Conservation (phyloP, 2,113 vertebrate genomes). For the Trogon surrucura region DNA sequence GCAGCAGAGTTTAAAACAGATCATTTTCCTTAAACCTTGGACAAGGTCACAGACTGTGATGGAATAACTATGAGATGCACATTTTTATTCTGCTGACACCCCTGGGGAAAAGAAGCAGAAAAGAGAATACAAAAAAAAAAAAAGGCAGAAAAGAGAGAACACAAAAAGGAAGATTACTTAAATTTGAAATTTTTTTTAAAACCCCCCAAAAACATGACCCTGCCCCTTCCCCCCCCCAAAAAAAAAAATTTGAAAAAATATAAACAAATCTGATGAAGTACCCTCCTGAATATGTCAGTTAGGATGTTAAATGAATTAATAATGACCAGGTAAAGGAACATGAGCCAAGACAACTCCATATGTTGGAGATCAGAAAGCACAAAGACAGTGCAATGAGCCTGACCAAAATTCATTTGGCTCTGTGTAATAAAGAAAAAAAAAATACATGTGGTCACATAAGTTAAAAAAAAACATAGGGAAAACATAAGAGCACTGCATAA, state of each 20-base stretch:
- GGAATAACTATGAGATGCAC: neutral
- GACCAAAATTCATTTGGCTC: neutral
- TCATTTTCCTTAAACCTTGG: neutral
- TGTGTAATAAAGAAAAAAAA: neutral
- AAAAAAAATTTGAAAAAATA: too few relatives aligned
- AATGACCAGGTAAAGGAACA: neutral
- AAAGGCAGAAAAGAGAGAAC: neutral
- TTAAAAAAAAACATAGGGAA: neutral
- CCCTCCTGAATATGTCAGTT: neutral
- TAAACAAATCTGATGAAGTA: neutral
- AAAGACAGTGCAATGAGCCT: neutral
- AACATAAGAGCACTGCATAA: neutral
- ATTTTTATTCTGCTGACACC: neutral
- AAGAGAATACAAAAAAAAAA: neutral
- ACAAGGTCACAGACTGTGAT: neutral
- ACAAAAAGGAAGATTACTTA: neutral
- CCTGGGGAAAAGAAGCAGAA: neutral
- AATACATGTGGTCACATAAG: rapidly evolving
- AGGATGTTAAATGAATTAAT: neutral
- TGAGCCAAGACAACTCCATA: neutral
- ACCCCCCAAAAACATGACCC: neutral
- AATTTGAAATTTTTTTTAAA: neutral
- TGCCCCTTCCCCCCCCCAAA: neutral
- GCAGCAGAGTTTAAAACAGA: neutral
- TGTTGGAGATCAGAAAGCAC: neutral